A percentile compares a stretch with the other conserved stretches of the same genome.
Conservation (phyloP, 2,797 vertebrate genomes). For the Acipenser transmontanus region DNA sequence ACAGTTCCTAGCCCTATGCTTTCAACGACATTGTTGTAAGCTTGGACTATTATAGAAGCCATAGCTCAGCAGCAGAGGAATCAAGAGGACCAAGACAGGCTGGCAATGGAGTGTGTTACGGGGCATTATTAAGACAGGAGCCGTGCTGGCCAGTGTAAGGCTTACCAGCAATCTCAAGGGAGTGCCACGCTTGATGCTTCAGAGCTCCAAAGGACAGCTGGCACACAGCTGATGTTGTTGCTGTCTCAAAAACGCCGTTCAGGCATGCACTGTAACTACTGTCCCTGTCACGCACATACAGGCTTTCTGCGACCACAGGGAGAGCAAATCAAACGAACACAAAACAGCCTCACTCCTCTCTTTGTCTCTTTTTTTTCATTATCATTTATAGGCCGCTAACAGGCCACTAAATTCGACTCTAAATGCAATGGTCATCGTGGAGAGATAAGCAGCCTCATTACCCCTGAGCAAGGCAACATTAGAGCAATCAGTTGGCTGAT, state of each 20-base stretch:
- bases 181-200: conserved; percentile 1
- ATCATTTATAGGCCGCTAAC: conserved; percentile 12
- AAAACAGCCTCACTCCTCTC: conserved; percentile 1
- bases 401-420: conserved; percentile 11
- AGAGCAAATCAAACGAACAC: conserved; percentile 7
- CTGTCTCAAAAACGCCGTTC: not conserved
- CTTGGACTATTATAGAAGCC: no score
- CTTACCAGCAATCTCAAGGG: not conserved
- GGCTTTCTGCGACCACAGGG: not conserved
- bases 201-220: not conserved
- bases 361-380: conserved; percentile 6
- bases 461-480: conserved; percentile 16
- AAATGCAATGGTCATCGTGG: conserved; percentile 7
- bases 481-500: conserved; percentile 18
- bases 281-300: not conserved
- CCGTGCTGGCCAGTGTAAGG: not conserved
- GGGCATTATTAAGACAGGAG: conserved; percentile 6
- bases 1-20: no score
- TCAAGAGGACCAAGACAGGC: no score
- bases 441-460: conserved; percentile 18
- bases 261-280: not conserved
- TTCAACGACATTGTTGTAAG: no score
- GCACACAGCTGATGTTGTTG: conserved; percentile 10
- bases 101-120: no score
- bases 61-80: no score